These are phyloP conservation scores for Trichonephila clavata DNA, from an alignment of 1,140 invertebrate species.

Conservation along the genomic window DNA sequence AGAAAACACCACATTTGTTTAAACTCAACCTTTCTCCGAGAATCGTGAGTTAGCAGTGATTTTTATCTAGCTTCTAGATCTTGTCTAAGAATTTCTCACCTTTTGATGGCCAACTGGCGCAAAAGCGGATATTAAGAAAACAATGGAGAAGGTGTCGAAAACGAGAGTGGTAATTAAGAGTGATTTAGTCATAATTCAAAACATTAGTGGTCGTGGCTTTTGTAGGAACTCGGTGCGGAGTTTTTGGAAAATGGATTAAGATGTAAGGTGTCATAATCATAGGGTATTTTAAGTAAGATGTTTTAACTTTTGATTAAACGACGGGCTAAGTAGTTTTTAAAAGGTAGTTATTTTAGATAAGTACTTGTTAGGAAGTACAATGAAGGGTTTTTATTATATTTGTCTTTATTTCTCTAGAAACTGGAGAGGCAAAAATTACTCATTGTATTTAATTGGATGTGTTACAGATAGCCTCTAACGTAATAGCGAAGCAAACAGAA, in stretches of 20 bases:
- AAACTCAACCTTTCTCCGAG: not conserved
- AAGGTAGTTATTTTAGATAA: not conserved
- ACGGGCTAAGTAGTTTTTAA: not conserved
- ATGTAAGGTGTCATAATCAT: slow-evolving; percentile 22
- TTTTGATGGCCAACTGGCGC: not conserved
- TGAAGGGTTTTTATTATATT: too few species aligned
- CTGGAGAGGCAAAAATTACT: not conserved
- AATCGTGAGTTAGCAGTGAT: not conserved
- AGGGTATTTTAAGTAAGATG: not conserved
- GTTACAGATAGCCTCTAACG: not conserved
- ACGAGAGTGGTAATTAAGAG: slow-evolving; percentile 11
- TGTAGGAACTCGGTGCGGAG: not conserved
- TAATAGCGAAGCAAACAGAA: not conserved
- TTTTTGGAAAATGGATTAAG: slow-evolving; percentile 11
- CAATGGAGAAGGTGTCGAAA: slow-evolving; percentile 36
- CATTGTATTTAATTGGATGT: too few species aligned
- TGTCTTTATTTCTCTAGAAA: not conserved
- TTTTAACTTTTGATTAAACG: slow-evolving; percentile 15
- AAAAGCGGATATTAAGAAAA: slow-evolving; percentile 7
- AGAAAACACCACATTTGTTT: not conserved
- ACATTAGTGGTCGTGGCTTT: not conserved
- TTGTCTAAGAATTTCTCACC: not conserved
- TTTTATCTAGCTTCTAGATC: not conserved
- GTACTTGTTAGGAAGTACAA: not conserved
- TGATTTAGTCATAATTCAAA: slow-evolving; percentile 7